These are phyloP conservation scores for Carlito syrichta DNA, from an alignment of 2,113 vertebrate genomes.

Conservation along the genomic window DNA sequence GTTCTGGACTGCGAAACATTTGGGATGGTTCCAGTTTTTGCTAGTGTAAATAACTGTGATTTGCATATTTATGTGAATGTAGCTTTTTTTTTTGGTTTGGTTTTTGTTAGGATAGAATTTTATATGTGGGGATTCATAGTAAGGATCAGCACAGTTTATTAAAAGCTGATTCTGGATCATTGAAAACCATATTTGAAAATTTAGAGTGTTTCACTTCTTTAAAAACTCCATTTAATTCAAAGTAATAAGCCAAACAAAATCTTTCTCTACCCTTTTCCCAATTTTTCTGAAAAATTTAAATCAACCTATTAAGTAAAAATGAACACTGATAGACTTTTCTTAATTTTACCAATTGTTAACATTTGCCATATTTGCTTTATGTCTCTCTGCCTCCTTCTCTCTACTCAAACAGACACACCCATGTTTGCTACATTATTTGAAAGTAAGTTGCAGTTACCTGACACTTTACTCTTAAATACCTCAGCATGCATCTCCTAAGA, in stretches of 20 bases:
- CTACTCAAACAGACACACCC: background rate
- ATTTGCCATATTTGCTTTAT: background rate
- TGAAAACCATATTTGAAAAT: background rate
- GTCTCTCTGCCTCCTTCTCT: too few relatives aligned
- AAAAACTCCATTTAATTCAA: background rate
- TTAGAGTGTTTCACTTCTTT: background rate
- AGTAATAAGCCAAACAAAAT: background rate
- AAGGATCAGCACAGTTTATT: background rate
- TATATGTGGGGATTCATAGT: background rate
- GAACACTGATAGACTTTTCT: background rate
- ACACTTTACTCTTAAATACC: background rate
- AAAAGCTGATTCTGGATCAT: background rate
- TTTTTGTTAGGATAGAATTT: background rate
- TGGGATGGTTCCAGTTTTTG: background rate
- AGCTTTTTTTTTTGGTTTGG: background rate
- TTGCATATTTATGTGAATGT: background rate
- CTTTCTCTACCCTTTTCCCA: background rate
- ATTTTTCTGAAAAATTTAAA: conserved; percentile 2
- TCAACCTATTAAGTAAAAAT: background rate
- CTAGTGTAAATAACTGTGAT: background rate
- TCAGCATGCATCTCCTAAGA: background rate
- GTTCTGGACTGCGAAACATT: background rate
- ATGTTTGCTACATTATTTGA: background rate
- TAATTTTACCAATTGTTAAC: background rate
- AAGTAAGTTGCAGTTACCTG: background rate